Evolutionary conservation across 2,113 vertebrate genomes (phyloP), one percentile per base, ranked within the genome.

Genomic region (Tachysurus fulvidraco): DNA sequence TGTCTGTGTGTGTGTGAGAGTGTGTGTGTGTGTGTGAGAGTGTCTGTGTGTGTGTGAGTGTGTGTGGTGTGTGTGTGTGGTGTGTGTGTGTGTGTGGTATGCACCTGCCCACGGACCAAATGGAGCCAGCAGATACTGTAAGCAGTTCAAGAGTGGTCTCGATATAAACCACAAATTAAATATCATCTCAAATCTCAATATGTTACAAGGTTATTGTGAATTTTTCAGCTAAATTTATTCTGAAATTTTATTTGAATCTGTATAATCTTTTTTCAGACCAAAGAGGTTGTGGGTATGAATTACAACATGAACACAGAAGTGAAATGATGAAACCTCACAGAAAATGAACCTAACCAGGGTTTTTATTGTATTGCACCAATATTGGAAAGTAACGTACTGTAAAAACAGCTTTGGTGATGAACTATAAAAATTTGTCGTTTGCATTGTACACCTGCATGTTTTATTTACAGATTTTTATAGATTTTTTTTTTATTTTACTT

Each of bases 91-190:
- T 80, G 78, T 80, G 78, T 59, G 54, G 25, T 25, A 1, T 59
- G 65, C 79, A 74, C 80, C 71, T 81, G 83, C 81, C 69, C 81
- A 83, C 81, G 46, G 69, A 83, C 80, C 81, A 83, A 83, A 64
- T 30, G 81, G 81, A 87, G 69, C 57, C 50, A 77, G 62, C 19
- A 83, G 21, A 64, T 30, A 55, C 46, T 50, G 30, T 77, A 52
- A 57, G n/a, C 71, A 54, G 59, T 83, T 87, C 80, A 77, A 55
- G 44, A 55, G 59, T 65, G 46, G 14, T 60, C 69, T 77, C 13
- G 36, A 67, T 23, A 55, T 78, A 79, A 79, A 62, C 36, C 59
- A 25, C 59, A 36, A 50, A 54, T n/a, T 21, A 85, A 73, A 76
- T 62, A 12, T 50, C 44, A 62, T 14, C 73, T 77, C 6, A 17